Conservation (phyloP, 2,888 invertebrate species). For the Cataglyphis livida region DNA sequence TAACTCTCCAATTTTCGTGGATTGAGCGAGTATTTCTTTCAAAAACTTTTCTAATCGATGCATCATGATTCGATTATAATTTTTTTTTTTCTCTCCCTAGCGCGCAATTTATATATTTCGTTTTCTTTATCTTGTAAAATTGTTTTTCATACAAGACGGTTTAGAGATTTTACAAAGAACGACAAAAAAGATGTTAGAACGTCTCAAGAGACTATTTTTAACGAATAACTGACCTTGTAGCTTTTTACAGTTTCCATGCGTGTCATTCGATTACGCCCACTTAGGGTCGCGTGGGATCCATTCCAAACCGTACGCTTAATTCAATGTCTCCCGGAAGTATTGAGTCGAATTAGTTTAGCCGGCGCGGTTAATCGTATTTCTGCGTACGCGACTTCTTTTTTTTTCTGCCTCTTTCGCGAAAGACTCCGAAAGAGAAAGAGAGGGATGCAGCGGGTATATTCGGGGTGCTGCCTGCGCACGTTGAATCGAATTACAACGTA, state of each 20-base stretch:
- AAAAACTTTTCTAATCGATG: background rate
- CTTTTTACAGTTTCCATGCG: conserved; percentile 32
- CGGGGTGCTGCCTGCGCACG: conserved; percentile 35
- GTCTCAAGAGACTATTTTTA: background rate
- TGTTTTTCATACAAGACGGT: background rate
- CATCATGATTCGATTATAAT: background rate
- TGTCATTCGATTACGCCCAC: conserved; percentile 38
- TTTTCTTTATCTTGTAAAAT: conserved; percentile 11
- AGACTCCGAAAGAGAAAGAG: conserved; percentile 20
- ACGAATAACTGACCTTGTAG: background rate
- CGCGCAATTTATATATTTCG: background rate
- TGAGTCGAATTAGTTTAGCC: conserved; percentile 38
- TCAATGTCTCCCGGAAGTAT: conserved; percentile 43
- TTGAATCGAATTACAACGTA: conserved; percentile 50
- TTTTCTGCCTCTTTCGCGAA: conserved; percentile 13
- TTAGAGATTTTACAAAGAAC: background rate
- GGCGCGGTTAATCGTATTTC: conserved; percentile 11
- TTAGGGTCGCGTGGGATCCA: conserved; percentile 12
- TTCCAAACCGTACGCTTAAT: conserved; percentile 26
- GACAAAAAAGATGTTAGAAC: background rate
- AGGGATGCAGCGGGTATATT: background rate
- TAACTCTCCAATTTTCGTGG: background rate
- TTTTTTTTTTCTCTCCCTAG: background rate
- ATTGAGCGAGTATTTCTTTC: background rate
- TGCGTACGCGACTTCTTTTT: background rate